Percentiles rank a stretch among this genome's conserved stretches.
These are phyloP conservation scores for Pammene fasciana DNA, from an alignment of 2,888 invertebrate genomes.

Conservation along the genomic window DNA sequence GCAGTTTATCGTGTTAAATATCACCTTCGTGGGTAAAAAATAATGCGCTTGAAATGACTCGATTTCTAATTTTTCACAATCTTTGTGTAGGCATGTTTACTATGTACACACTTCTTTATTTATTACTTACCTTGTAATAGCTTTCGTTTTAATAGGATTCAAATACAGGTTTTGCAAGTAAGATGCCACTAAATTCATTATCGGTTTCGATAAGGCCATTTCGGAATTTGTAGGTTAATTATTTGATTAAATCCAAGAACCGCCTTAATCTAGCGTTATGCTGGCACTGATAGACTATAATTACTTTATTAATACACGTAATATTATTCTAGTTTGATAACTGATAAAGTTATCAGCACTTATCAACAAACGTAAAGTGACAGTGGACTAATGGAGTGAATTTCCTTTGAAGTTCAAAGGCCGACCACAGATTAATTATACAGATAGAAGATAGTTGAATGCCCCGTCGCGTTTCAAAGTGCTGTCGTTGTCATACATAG, in stretches of 20 bases:
- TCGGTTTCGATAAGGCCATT: slow-evolving; percentile 89
- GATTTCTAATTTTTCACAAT: not conserved
- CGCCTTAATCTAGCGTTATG: slow-evolving; percentile 20
- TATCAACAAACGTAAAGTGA: slow-evolving; percentile 39
- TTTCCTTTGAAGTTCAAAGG: slow-evolving; percentile 28
- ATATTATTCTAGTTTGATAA: slow-evolving; percentile 36
- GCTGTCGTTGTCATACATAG: too few species aligned
- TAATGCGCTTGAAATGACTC: too few species aligned
- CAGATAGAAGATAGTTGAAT: slow-evolving; percentile 9
- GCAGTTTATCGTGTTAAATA: too few species aligned
- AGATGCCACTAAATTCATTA: slow-evolving; percentile 86
- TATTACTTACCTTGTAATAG: slow-evolving; percentile 87
- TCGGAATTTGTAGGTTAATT: slow-evolving; percentile 20
- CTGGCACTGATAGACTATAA: slow-evolving; percentile 20
- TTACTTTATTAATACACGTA: slow-evolving; percentile 28
- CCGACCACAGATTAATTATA: too few species aligned
- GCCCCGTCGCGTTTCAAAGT: too few species aligned
- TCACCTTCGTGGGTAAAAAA: too few species aligned
- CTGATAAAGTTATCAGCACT: slow-evolving; percentile 37
- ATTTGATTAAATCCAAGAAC: slow-evolving; percentile 21
- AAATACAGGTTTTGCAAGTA: slow-evolving; percentile 90
- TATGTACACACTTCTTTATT: not conserved
- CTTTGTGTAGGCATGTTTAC: too few species aligned
- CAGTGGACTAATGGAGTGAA: slow-evolving; percentile 17
- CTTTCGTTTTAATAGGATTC: slow-evolving; percentile 90